Percentiles rank a stretch among this genome's conserved stretches.
Evolutionary conservation across 2,797 vertebrate genomes (phyloP).

Genomic region (Rachycentron canadum): DNA sequence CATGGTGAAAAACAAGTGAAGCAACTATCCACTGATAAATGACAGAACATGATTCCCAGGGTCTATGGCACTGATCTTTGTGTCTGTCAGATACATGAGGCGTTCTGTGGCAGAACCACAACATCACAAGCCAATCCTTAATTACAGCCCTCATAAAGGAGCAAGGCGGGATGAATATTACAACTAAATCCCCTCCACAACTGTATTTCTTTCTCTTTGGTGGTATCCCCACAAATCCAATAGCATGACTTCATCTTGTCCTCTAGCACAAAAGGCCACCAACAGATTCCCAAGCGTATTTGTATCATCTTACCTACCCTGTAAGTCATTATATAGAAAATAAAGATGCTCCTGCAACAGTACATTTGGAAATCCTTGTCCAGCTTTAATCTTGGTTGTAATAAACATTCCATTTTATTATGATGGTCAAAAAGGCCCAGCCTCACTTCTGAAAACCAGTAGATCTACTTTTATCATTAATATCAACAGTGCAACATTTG

Average conservation of each 20-base stretch:
- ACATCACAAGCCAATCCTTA: slow-evolving; percentile 74
- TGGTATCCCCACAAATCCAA: slow-evolving; percentile 70
- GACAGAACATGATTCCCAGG: slow-evolving; percentile 63
- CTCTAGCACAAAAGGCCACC: slow-evolving; percentile 70
- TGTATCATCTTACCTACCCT: slow-evolving; percentile 31
- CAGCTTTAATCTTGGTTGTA: neutral
- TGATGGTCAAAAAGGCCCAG: slow-evolving; percentile 3
- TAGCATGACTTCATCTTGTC: slow-evolving; percentile 76
- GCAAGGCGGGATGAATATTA: slow-evolving; percentile 62
- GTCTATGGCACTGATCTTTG: slow-evolving; percentile 66
- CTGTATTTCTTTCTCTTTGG: slow-evolving; percentile 60
- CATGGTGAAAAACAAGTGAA: slow-evolving; percentile 51
- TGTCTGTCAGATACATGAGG: slow-evolving; percentile 70
- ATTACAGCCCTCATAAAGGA: slow-evolving; percentile 76
- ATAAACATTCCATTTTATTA: slow-evolving; percentile 13
- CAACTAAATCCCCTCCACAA: slow-evolving; percentile 63
- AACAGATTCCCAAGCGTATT: slow-evolving; percentile 58
- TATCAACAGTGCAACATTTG: slow-evolving; percentile 16
- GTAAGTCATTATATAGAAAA: slow-evolving; percentile 16
- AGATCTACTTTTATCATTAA: slow-evolving; percentile 31
- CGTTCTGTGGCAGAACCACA: slow-evolving; percentile 72
- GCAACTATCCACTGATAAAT: slow-evolving; percentile 59
- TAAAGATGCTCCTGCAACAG: slow-evolving; percentile 10
- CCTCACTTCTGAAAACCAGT: slow-evolving; percentile 3
- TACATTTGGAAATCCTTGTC: slow-evolving; percentile 16